phyloP scores from a whole-genome alignment of 2,797 vertebrate species.

The Pipistrellus pygmaeus region DNA sequence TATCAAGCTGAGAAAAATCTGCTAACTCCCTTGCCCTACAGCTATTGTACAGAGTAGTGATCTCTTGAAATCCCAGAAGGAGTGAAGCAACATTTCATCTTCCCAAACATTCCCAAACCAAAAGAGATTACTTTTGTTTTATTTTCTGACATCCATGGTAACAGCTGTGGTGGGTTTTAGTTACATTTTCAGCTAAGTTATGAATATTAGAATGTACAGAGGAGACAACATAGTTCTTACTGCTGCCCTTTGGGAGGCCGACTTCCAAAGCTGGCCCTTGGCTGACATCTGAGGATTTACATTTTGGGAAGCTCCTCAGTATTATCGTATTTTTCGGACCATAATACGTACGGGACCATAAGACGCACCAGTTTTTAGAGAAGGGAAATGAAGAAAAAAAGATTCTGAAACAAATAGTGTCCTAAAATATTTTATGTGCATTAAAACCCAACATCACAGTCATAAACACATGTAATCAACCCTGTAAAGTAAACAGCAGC shows the following conservation, averaged over 20 bases:
- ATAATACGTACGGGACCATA: too few relatives aligned
- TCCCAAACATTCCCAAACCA: background rate
- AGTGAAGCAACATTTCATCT: background rate
- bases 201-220: background rate
- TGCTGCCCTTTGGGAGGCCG: background rate
- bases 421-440: too few relatives aligned
- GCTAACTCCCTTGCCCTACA: background rate
- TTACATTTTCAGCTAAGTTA: background rate
- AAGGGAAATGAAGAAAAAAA: too few relatives aligned
- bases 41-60: background rate
- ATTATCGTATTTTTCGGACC: too few relatives aligned
- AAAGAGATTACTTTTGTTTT: background rate
- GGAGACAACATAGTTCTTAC: background rate
- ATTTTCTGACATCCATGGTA: background rate
- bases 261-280: background rate
- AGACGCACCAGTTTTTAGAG: too few relatives aligned
- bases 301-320: background rate
- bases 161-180: background rate
- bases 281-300: background rate
- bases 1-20: conserved; percentile 50
- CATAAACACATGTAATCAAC: too few relatives aligned
- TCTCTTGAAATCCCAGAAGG: background rate
- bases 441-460: too few relatives aligned
- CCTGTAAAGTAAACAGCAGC: too few relatives aligned
- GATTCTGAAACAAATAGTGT: too few relatives aligned